Conservation (phyloP, 2,888 invertebrate genomes). For the Tipula vernalis region DNA sequence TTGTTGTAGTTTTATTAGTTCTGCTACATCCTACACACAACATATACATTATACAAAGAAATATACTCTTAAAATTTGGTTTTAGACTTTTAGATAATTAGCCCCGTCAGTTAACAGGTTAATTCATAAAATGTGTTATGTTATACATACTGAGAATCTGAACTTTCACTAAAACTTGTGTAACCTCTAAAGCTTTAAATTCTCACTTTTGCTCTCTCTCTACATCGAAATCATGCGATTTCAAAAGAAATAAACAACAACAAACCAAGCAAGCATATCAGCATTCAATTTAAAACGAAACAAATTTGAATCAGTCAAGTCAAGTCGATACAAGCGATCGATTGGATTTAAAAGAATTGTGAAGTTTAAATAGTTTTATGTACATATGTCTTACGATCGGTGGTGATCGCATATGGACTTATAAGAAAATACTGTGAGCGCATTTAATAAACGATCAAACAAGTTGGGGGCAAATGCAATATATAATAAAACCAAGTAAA, state of each 20-base stretch:
- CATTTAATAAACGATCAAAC: neutral
- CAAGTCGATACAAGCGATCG: neutral
- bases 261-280: neutral
- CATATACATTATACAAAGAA: too few relatives aligned
- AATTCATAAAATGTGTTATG: neutral
- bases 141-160: neutral
- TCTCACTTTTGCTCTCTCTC: neutral
- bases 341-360: neutral
- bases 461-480: neutral
- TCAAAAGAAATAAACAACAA: neutral
- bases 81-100: too few relatives aligned
- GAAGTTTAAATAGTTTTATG: neutral
- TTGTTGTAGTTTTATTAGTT: too few relatives aligned
- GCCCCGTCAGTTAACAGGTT: neutral
- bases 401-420: neutral
- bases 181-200: neutral
- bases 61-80: too few relatives aligned
- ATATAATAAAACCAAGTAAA: neutral
- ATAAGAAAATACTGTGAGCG: neutral
- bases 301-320: neutral
- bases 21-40: too few relatives aligned
- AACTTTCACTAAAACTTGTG: neutral
- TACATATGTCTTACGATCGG: neutral
- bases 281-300: neutral
- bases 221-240: neutral